These are phyloP conservation scores for Lagodon rhomboides DNA, from an alignment of 2,797 vertebrate genomes.

Conservation along the genomic window DNA sequence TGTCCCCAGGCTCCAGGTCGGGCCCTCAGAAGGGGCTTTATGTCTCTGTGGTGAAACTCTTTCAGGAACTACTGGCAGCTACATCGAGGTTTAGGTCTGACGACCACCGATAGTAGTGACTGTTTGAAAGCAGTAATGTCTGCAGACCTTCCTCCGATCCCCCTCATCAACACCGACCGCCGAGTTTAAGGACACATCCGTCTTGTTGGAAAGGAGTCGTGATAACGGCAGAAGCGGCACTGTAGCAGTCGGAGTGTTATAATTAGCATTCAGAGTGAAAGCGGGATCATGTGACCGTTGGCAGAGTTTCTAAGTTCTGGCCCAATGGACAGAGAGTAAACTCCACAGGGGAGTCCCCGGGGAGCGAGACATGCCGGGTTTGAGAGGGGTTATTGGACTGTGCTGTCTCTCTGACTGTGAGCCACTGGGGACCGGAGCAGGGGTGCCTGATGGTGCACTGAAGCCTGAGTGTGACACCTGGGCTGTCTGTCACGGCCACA, in stretches of 20 bases:
- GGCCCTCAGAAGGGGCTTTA: too few relatives aligned
- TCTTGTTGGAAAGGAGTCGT: not conserved
- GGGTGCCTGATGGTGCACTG: conserved; percentile 85
- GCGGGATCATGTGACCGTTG: conserved; percentile 69
- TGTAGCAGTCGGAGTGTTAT: conserved; percentile 54
- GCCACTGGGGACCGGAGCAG: conserved; percentile 81
- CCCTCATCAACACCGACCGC: conserved; percentile 8
- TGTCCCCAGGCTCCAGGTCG: too few relatives aligned
- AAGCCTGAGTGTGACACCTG: conserved; percentile 86
- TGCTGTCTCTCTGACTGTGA: conserved; percentile 81
- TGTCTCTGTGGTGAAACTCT: too few relatives aligned
- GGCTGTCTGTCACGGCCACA: conserved; percentile 84
- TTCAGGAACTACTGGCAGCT: too few relatives aligned
- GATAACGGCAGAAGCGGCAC: conserved; percentile 39
- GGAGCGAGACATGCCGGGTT: conserved; percentile 74
- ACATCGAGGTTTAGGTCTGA: too few relatives aligned
- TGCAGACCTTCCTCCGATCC: not conserved
- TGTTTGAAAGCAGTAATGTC: too few relatives aligned
- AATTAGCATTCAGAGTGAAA: conserved; percentile 75
- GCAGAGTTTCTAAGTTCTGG: conserved; percentile 80
- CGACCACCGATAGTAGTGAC: too few relatives aligned
- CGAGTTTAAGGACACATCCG: conserved; percentile 12
- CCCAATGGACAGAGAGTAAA: conserved; percentile 79
- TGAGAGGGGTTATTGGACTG: conserved; percentile 80
- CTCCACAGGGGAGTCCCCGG: conserved; percentile 75